Percentiles rank a stretch among this genome's conserved stretches.
phyloP scores from a whole-genome alignment of 1,140 invertebrate genomes.

The Drosophila baimaii region DNA sequence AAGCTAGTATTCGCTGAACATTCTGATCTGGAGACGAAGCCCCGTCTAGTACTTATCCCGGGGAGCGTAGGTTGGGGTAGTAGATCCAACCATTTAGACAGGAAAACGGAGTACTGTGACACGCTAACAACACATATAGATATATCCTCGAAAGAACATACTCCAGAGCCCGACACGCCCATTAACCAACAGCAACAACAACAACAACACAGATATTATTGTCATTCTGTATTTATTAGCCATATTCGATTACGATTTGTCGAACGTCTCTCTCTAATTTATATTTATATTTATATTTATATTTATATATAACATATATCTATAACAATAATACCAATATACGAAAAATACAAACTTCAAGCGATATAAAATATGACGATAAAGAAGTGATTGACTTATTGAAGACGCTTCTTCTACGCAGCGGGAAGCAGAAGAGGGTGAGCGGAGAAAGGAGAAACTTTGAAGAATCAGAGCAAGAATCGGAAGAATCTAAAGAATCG shows the following conservation, averaged over 20 bases:
- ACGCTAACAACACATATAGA: background rate
- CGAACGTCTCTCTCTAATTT: constrained; percentile 70
- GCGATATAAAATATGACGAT: constrained; percentile 33
- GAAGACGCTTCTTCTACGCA: constrained; percentile 1
- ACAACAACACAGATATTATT: constrained; percentile 32
- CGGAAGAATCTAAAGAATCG: too few species aligned
- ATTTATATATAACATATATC: constrained; percentile 52
- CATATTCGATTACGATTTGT: constrained; percentile 67
- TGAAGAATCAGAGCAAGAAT: background rate
- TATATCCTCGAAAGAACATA: constrained; percentile 10
- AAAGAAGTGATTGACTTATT: constrained; percentile 8
- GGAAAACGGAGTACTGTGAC: constrained; percentile 3
- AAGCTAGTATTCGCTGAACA: constrained; percentile 28
- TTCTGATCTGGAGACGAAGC: constrained; percentile 25
- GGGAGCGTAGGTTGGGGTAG: background rate
- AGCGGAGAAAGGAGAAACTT: background rate
- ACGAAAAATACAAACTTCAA: constrained; percentile 30
- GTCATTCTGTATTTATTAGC: constrained; percentile 63
- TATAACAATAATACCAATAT: constrained; percentile 54
- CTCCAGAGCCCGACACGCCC: background rate
- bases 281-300: constrained; percentile 53
- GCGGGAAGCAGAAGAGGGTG: background rate
- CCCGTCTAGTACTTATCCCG: constrained; percentile 10
- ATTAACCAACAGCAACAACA: background rate
- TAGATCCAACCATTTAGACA: background rate